Evolutionary conservation across 2,113 vertebrate genomes (phyloP).

Genomic region (Benitochromis conjunctus): DNA sequence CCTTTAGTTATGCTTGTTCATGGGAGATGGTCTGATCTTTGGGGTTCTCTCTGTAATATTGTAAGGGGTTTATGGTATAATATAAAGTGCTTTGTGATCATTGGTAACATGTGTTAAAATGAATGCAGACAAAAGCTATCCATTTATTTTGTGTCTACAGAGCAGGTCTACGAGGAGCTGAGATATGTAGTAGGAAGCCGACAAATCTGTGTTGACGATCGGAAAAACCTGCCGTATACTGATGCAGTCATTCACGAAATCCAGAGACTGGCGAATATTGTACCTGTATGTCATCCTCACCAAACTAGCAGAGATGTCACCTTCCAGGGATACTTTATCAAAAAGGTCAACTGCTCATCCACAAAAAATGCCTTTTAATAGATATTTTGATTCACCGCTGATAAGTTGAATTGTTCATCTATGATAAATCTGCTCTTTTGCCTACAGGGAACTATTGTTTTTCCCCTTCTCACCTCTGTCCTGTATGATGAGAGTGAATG

Average conservation of each 20-base stretch:
- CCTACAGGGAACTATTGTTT: constrained; percentile 58
- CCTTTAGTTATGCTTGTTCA: too few species aligned
- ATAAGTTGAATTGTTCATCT: neutral
- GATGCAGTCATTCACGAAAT: constrained; percentile 72
- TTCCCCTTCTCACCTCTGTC: constrained; percentile 66
- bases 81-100: neutral
- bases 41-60: neutral
- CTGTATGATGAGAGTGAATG: constrained; percentile 67
- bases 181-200: constrained; percentile 49
- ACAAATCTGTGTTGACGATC: constrained; percentile 44
- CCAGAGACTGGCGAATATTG: constrained; percentile 63
- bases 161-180: constrained; percentile 67
- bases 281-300: constrained; percentile 51
- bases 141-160: neutral
- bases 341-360: neutral
- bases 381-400: neutral
- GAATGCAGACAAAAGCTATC: neutral
- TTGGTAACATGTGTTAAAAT: neutral
- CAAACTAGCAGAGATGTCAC: constrained; percentile 42
- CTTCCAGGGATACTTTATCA: constrained; percentile 55
- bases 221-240: constrained; percentile 60
- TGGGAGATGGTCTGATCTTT: neutral
- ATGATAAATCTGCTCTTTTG: neutral
- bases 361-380: neutral
- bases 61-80: neutral